A percentile compares a stretch with the other conserved stretches of the same genome.
phyloP scores from a whole-genome alignment of 2,113 vertebrate genomes.

The Sander lucioperca region DNA sequence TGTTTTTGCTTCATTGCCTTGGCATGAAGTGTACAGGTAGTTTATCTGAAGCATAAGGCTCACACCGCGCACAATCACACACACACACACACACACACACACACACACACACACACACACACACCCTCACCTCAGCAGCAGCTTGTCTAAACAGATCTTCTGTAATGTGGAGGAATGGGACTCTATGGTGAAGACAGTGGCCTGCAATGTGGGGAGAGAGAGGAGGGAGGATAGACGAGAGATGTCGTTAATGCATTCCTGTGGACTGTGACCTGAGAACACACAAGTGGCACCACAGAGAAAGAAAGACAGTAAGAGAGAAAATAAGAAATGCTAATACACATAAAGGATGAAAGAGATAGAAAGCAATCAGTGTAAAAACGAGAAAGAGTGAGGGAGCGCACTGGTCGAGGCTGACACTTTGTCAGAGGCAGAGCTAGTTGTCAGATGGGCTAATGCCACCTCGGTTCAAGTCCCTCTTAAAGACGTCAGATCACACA shows the following conservation, averaged over 20 bases:
- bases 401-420: constrained; percentile 56
- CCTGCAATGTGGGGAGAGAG: not conserved
- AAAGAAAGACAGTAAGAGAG: constrained; percentile 33
- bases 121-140: constrained; percentile 3
- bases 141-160: constrained; percentile 40
- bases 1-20: constrained; percentile 17
- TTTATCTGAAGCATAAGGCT: constrained; percentile 36
- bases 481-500: constrained; percentile 83
- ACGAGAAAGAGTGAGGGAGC: constrained; percentile 34
- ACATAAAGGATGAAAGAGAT: constrained; percentile 52
- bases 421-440: constrained; percentile 63
- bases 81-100: constrained; percentile 5
- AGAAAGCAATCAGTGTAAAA: constrained; percentile 62
- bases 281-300: constrained; percentile 26
- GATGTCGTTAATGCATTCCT: constrained; percentile 47
- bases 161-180: constrained; percentile 43
- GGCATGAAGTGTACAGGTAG: constrained; percentile 8
- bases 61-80: not conserved
- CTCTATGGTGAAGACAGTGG: constrained; percentile 18
- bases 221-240: constrained; percentile 21
- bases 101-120: not conserved
- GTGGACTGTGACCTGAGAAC: constrained; percentile 55
- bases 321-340: constrained; percentile 44
- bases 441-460: constrained; percentile 81
- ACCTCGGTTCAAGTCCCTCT: constrained; percentile 76